phyloP scores from a whole-genome alignment of 2,797 vertebrate species.

The Sebastes dallii region DNA sequence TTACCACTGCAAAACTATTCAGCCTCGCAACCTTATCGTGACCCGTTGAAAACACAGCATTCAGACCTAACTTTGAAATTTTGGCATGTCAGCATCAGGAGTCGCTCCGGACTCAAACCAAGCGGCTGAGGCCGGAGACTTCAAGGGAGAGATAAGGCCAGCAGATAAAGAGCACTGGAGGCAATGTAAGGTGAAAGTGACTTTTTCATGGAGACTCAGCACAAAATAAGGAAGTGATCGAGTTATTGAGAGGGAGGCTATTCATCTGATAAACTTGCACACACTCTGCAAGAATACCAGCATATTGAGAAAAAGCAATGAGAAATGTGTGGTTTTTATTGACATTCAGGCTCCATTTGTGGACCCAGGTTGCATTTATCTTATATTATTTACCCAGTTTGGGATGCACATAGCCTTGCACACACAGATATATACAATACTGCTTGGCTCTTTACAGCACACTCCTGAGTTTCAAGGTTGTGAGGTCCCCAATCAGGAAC shows the following conservation, averaged over 20 bases:
- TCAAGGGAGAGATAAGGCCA: slow-evolving; percentile 44
- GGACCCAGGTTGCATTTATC: not conserved
- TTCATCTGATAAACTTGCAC: slow-evolving; percentile 9
- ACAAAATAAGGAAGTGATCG: slow-evolving; percentile 32
- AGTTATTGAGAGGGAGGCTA: not conserved
- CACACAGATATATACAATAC: not conserved
- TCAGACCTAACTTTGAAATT: slow-evolving; percentile 39
- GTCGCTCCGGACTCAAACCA: slow-evolving; percentile 23
- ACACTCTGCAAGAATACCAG: not conserved
- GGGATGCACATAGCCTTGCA: too few relatives aligned
- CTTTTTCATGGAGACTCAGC: slow-evolving; percentile 41
- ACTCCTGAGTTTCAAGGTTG: not conserved
- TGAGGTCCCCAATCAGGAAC: not conserved
- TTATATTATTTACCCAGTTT: slow-evolving; percentile 7
- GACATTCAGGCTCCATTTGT: not conserved
- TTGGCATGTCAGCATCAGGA: slow-evolving; percentile 35
- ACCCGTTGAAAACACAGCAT: slow-evolving; percentile 32
- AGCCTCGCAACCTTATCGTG: slow-evolving; percentile 10
- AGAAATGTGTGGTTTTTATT: not conserved
- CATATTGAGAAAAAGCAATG: not conserved
- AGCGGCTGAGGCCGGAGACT: slow-evolving; percentile 17
- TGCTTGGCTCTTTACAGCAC: not conserved
- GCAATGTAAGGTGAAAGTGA: slow-evolving; percentile 47
- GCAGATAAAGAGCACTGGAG: slow-evolving; percentile 40
- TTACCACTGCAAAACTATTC: slow-evolving; percentile 24